Base-by-base conservation (phyloP, 2,797 vertebrate species). In the Tangara arthus region DNA sequence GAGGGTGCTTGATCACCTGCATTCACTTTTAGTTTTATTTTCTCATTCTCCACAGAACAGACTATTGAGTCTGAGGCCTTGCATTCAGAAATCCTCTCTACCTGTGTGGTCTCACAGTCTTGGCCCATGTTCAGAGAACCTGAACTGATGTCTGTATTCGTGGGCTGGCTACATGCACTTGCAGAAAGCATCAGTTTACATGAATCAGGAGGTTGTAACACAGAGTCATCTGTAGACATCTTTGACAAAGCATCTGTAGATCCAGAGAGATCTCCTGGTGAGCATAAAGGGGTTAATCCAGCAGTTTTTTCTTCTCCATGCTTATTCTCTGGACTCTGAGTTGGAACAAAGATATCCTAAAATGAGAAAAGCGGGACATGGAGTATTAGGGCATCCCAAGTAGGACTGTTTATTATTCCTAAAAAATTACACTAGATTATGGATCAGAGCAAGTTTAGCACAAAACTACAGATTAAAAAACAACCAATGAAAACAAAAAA, bases 331-430 rank as follows among this genome's bases (percentile, higher is more conserved):
- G 98, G 97, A 94, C 98, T 99, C 90, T 95, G 99, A 4, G 99
- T 99, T 20, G 99, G 98, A 90, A 98, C 97, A 89, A 99, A 99
- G 57, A 98, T 98, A 80, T 99, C 99, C 99, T 99, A 94, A 92
- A 96, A 91, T 18, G 35, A 88, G 57, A 94, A 28, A 65, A 75
- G 75, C 24, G 14, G 73, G 30, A 90, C 12, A 20, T 35, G 22
- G 7, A 79, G 5, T 46, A 86, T 49, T 49, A 88, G n/a, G 20
- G 19, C 42, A 90, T 2, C 11, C 34, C 13, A 4, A 81, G 41
- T 18, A 81, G 44, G 41, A 56, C 0, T 37, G 13, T 17, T 47
- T 80, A 28, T n/a, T 82, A 77, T 27, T 90, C 61, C 35, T 44
- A 55, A 44, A 71, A 76, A 30, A 41, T 55, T 32, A 65, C 26